Evolutionary conservation across 2,797 vertebrate species (phyloP), one percentile per base, ranked within the genome.

Genomic region (Myotis planiceps): DNA sequence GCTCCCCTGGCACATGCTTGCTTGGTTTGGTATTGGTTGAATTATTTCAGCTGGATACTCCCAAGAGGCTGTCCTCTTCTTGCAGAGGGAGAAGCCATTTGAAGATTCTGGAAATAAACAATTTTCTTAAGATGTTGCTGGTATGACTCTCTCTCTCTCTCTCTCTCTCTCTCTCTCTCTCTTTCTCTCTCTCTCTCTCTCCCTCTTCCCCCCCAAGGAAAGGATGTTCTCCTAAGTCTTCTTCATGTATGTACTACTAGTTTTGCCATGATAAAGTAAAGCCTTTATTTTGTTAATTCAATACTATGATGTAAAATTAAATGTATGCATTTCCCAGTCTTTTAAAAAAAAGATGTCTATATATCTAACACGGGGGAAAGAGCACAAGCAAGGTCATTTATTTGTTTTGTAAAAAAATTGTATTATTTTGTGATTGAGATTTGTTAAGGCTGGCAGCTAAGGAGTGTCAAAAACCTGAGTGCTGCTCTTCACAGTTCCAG

Each of bases 231-330:
- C 45, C 80, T 90, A 81, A 87, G n/a, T 53, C 92, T 90, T 95
- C 94, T 90, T 92, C 97, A 95, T 92, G 94, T 97, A 92, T 93
- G 93, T 93, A 92, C 83, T n/a, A 47, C 27, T 78, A 60, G 60
- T 60, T 93, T 97, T 94, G 68, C 15, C 42, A 37, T 60, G 37
- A 80, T 93, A 93, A 90, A 86, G 15, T 74, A 88, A 92, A 94
- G 60, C 10, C 49, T 96, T 93, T 90, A 53, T 47, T 95, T 85
- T 23, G 29, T 88, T 93, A 93, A 78, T 69, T 95, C 42, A 72
- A 69, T 34, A 75, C 49, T 82, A 39, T 86, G 78, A 39, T 58
- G 9, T 71, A 42, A 88, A 94, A 71, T 88, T 60, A 74, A 90
- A 84, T 81, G 21, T 21, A 69, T 53, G 23, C 1, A 42, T 90